Evolutionary conservation across 2,113 vertebrate genomes (phyloP), one percentile per base, ranked within the genome.

Genomic region (Grammomys surdaster): DNA sequence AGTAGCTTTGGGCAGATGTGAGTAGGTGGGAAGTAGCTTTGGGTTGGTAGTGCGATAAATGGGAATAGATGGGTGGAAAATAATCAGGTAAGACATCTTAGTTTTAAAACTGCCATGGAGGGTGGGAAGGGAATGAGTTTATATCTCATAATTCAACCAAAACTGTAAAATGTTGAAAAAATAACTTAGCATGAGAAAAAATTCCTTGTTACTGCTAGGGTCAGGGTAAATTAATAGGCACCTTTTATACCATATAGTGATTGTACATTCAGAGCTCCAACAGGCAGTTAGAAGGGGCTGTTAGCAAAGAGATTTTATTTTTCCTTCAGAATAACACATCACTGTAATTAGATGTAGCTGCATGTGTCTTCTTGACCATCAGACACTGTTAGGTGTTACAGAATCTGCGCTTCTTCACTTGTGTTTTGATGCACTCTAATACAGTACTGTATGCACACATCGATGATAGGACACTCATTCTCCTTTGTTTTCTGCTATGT

Each of bases 71-170:
- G 63, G 43, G 51, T 77, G 11, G 60, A 65, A 97, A 81, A 72
- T 72, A 84, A 89, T 94, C 48, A 88, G 88, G 56, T 75, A 33
- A 76, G 58, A 67, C 48, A 36, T 60, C 43, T 13, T 58, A 82
- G 82, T 67, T 87, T 91, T 36, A 58, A 91, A 95, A 94, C 33
- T 94, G 36, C 51, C 70, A 43, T 77, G 46, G 65, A 77, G 95
- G 69, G 26, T 51, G 31, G 7, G 5, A 86, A 90, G 51, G 33
- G 81, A 91, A 8, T 93, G 78, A 89, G 20, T 80, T 80, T 93
- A 1, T 93, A 14, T 77, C n/a, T 63, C 40, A 24, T 91, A 75
- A 33, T 90, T 46, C 78, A 28, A 60, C 96, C 78, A 88, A 93
- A 73, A 82, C 87, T 46, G 85, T 54, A 95, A 93, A 24, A 51